Base-by-base conservation (phyloP, 2,113 vertebrate genomes). In the Mesocricetus auratus region DNA sequence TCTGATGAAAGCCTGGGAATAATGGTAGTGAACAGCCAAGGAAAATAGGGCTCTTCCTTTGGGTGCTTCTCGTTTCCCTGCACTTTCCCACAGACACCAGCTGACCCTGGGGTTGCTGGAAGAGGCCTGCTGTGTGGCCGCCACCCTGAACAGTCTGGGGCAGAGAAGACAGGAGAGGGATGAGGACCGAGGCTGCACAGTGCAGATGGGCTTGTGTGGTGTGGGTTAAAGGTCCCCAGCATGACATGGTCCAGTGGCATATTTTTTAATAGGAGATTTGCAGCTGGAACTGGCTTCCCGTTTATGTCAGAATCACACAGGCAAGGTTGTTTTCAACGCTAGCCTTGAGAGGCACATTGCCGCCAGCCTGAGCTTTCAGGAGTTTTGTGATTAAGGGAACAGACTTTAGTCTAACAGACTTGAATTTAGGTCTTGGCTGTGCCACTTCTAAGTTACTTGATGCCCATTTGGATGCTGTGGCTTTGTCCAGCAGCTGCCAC, bases 291-390 rank as follows among this genome's bases (percentile, higher is more conserved):
- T 31, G 45, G 42, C n/a, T 79, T 60, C 82, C 31, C 56, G 66
- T n/a, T 85, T 56, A 1, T 60, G 26, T 91, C 86, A 13, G 11
- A 89, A 29, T 22, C 36, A 75, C 47, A 26, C 7, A 69, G n/a
- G 69, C 69, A 94, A 45, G 60, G 64, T 58, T 53, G 60, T 90
- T 77, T 45, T 33, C n/a, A 81, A 66, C 91, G 62, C 58, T 53
- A 71, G n/a, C 29, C 77, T 12, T 36, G 78, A 17, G 21, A 93
- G 81, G 31, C 36, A 16, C 17, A 33, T 94, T 26, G 22, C 56
- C 22, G 26, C 3, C 0, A 0, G 16, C n/a, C 62, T 73, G 16
- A 24, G 39, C 60, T 62, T 11, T 92, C 60, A 58, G 42, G 45
- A 69, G 17, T 42, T 62, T 68, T 16, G 10, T 64, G 66, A 7